Conservation (phyloP, 2,888 invertebrate genomes). For the Watsonalla binaria region DNA sequence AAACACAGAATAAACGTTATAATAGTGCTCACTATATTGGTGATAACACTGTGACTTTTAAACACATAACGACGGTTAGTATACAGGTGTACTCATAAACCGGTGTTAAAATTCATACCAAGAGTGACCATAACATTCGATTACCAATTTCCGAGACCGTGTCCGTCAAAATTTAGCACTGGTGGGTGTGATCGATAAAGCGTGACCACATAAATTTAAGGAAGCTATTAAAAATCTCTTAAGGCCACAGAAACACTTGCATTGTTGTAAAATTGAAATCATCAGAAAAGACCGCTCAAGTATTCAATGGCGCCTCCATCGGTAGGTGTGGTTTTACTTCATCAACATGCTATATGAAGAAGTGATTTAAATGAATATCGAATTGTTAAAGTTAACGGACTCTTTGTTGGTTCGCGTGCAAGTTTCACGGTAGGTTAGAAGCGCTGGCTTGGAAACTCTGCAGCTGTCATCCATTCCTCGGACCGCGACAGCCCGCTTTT, state of each 20-base stretch:
- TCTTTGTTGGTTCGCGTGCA: constrained; percentile 58
- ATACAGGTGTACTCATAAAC: no score
- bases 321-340: constrained; percentile 63
- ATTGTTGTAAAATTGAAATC: constrained; percentile 50
- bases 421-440: constrained; percentile 65
- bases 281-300: constrained; percentile 37
- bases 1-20: no score
- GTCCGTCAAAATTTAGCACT: constrained; percentile 35
- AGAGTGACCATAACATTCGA: constrained; percentile 3
- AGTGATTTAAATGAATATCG: constrained; percentile 58
- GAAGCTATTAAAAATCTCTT: constrained; percentile 60
- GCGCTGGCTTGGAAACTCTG: constrained; percentile 51
- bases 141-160: constrained; percentile 37
- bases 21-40: no score
- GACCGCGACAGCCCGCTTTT: constrained; percentile 62
- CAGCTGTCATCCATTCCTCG: constrained; percentile 71
- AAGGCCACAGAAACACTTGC: constrained; percentile 42
- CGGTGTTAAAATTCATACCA: neutral
- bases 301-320: constrained; percentile 46
- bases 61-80: no score
- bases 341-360: constrained; percentile 49
- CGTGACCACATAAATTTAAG: constrained; percentile 56
- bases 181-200: constrained; percentile 62
- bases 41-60: no score
- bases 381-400: constrained; percentile 62